Percentiles rank a stretch among this genome's conserved stretches.
phyloP scores from a whole-genome alignment of 2,113 vertebrate species.

The Tringa solitaria region DNA sequence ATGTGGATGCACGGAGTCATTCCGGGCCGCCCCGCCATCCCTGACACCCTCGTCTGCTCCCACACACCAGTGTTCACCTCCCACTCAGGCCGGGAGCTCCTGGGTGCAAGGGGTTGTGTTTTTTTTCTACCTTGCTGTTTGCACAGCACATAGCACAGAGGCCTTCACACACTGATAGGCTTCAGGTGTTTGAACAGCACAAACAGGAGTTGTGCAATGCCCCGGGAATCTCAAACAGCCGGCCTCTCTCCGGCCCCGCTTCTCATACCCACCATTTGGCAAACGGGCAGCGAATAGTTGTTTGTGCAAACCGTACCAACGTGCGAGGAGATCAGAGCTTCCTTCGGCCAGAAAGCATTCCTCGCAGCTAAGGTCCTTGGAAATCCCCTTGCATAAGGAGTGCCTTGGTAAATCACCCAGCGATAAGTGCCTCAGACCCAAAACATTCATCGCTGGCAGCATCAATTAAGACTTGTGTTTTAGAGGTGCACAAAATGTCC shows the following conservation, averaged over 20 bases:
- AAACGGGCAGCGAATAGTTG: background rate
- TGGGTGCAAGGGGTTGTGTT: background rate
- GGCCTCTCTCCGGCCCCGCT: background rate
- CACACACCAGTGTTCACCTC: background rate
- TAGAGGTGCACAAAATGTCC: background rate
- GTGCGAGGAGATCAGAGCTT: background rate
- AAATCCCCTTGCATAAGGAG: constrained; percentile 25
- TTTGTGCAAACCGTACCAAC: background rate
- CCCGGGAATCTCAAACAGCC: background rate
- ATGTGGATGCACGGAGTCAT: accelerated
- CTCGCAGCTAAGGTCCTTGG: background rate
- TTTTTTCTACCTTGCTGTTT: background rate
- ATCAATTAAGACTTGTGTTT: background rate
- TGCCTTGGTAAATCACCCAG: background rate
- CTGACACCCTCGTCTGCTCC: background rate
- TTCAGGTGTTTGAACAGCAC: constrained; percentile 24
- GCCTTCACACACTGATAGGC: background rate
- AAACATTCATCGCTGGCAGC: background rate
- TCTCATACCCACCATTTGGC: background rate
- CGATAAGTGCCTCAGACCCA: background rate
- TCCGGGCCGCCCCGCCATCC: background rate
- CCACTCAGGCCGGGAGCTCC: background rate
- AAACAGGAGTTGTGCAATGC: constrained; percentile 32
- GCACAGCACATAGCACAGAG: constrained; percentile 22
- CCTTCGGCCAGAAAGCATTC: constrained; percentile 5